Evolutionary conservation across 2,888 invertebrate genomes (phyloP).

Genomic region (Rhyacophila evoluta): DNA sequence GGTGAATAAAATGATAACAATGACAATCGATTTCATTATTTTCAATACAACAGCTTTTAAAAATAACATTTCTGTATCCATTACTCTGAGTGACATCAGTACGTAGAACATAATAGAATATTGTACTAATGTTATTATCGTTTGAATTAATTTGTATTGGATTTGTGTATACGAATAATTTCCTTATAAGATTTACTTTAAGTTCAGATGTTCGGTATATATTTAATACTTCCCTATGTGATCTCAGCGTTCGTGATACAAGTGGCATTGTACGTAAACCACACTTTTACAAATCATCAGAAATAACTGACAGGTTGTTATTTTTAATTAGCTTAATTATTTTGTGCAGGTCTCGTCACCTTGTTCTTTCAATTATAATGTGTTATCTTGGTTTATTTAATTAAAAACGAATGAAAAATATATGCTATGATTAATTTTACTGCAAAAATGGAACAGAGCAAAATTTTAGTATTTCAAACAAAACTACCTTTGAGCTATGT

Average conservation of each 20-base stretch:
- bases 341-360: slow-evolving; percentile 19
- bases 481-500: no score
- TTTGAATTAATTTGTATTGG: not conserved
- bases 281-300: not conserved
- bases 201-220: not conserved
- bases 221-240: slow-evolving; percentile 41
- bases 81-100: not conserved
- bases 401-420: not conserved
- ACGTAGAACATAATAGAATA: not conserved
- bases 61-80: not conserved
- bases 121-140: not conserved
- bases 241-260: slow-evolving; percentile 51
- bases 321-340: slow-evolving; percentile 8
- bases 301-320: not conserved
- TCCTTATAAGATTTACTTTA: not conserved
- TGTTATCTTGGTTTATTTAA: not conserved
- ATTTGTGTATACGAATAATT: not conserved
- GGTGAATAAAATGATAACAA: no score
- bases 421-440: not conserved
- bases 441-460: no score
- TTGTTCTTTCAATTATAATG: not conserved
- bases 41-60: not conserved
- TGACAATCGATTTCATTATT: no score
- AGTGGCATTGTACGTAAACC: slow-evolving; percentile 52
- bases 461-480: no score